Conservation (phyloP, 2,113 vertebrate species). For the Peromyscus leucopus region DNA sequence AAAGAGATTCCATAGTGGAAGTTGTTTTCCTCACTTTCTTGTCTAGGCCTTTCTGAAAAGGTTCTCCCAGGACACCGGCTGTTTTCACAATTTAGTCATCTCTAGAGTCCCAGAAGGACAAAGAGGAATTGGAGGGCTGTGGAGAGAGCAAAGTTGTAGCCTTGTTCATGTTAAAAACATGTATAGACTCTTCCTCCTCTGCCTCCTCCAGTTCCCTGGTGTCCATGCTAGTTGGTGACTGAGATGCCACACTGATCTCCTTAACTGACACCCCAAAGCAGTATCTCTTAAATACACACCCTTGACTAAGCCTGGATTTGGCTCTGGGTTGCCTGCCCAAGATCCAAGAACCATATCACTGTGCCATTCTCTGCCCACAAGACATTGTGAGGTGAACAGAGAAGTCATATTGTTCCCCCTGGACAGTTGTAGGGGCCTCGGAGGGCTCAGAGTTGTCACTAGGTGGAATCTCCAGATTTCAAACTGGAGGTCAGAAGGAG, state of each 20-base stretch:
- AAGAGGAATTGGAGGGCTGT: too few species aligned
- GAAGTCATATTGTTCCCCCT: not conserved
- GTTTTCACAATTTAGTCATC: not conserved
- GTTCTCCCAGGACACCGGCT: not conserved
- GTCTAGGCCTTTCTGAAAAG: not conserved
- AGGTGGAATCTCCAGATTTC: not conserved
- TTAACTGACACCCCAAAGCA: too few species aligned
- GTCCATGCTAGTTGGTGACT: not conserved
- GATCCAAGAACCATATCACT: too few species aligned
- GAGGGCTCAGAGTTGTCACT: rapidly evolving
- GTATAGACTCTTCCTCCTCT: not conserved
- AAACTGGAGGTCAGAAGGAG: too few species aligned
- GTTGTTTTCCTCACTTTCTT: too few species aligned
- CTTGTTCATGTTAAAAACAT: too few species aligned
- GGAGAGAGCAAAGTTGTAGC: too few species aligned
- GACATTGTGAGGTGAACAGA: rapidly evolving
- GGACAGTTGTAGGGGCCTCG: not conserved
- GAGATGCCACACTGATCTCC: not conserved
- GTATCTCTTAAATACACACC: too few species aligned
- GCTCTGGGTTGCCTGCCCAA: too few species aligned
- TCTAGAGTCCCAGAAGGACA: too few species aligned
- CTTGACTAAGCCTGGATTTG: rapidly evolving
- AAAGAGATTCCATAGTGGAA: not conserved
- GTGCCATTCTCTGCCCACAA: not conserved
- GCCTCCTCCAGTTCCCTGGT: not conserved